Conservation (phyloP, 2,113 vertebrate species). For the Corythornis madagascariensis region DNA sequence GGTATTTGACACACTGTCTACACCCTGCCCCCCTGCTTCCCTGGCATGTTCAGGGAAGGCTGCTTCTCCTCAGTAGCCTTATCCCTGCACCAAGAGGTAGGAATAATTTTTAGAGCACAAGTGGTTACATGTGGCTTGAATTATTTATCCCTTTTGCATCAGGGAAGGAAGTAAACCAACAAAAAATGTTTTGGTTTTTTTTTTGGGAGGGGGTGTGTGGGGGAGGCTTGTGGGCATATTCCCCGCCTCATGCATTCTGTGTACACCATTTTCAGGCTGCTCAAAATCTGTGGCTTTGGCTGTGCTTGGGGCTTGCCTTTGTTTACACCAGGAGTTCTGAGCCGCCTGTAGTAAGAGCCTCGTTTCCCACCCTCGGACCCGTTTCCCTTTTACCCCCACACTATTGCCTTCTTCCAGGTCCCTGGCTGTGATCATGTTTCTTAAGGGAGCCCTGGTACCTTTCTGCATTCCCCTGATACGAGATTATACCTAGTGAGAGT, state of each 20-base stretch:
- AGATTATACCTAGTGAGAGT: neutral
- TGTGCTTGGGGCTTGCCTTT: conserved; percentile 10
- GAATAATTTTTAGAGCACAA: conserved; percentile 77
- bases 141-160: conserved; percentile 77
- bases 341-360: neutral
- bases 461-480: neutral
- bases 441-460: neutral
- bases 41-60: neutral
- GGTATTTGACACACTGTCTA: neutral
- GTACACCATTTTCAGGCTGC: neutral
- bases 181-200: neutral
- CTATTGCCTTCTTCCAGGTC: neutral
- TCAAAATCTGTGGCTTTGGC: conserved; percentile 1
- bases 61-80: conserved; percentile 12
- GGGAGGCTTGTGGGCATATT: neutral
- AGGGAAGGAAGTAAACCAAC: conserved; percentile 13
- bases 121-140: conserved; percentile 76
- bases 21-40: neutral
- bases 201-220: neutral
- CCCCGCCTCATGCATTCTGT: neutral
- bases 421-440: neutral
- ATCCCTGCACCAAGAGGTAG: conserved; percentile 56
- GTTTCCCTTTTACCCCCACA: neutral
- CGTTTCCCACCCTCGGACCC: neutral
- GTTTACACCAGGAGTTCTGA: conserved; percentile 12